phyloP scores from a whole-genome alignment of 1,140 invertebrate genomes.

The Rhyacophila brunnea region DNA sequence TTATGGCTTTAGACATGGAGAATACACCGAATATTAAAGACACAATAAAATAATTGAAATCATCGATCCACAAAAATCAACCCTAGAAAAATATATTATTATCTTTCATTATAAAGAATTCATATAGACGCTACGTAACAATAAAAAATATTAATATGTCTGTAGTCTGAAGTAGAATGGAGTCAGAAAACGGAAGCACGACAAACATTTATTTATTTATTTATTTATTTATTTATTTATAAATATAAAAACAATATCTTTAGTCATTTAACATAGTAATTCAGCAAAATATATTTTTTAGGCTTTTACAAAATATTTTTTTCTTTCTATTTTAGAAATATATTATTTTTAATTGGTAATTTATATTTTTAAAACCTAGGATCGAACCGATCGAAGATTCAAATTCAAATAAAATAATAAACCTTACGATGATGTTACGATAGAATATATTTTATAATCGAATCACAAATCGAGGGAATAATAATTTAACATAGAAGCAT shows the following conservation, averaged over 20 bases:
- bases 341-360: too few species aligned
- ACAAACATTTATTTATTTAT: conserved; percentile 24
- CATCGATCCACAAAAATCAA: conserved; percentile 29
- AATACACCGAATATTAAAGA: too few species aligned
- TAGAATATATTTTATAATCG: not conserved
- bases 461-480: not conserved
- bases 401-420: too few species aligned
- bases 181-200: conserved; percentile 32
- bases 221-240: not conserved
- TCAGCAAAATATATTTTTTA: conserved; percentile 2
- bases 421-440: too few species aligned
- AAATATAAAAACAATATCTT: not conserved
- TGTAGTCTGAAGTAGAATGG: not conserved
- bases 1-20: too few species aligned
- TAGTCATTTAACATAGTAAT: conserved; percentile 1
- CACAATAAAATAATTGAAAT: conserved; percentile 31
- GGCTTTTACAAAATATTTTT: too few species aligned
- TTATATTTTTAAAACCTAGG: too few species aligned
- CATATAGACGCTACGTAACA: conserved; percentile 7
- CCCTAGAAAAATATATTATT: conserved; percentile 36
- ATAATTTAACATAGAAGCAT: too few species aligned
- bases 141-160: not conserved
- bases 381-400: too few species aligned
- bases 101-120: conserved; percentile 26
- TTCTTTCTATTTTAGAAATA: too few species aligned